These are phyloP conservation scores for Crotalus helleri DNA, from an alignment of 2,113 vertebrate species.

Conservation along the genomic window DNA sequence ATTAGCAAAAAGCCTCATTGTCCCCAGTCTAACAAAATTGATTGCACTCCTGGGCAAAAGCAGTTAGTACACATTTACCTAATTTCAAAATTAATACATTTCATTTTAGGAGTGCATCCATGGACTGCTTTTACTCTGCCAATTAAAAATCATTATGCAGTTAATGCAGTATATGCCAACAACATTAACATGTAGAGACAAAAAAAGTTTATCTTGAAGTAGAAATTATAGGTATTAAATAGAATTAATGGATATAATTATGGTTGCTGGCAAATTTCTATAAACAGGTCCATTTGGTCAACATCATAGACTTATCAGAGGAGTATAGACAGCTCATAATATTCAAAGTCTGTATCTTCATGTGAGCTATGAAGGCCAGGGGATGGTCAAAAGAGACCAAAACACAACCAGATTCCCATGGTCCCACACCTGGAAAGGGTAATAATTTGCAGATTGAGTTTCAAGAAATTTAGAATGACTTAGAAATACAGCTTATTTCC, in stretches of 20 bases:
- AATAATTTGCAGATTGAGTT: background rate
- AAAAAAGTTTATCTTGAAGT: background rate
- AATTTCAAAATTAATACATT: background rate
- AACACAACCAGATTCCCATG: background rate
- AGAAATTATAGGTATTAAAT: background rate
- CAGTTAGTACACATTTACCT: background rate
- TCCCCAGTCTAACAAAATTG: background rate
- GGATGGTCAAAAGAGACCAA: background rate
- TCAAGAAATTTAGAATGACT: background rate
- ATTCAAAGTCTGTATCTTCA: background rate
- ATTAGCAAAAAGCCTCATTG: background rate
- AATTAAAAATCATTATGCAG: background rate
- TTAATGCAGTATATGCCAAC: background rate
- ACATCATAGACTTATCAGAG: background rate
- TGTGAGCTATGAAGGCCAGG: background rate
- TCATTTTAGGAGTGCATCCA: background rate
- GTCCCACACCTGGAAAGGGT: background rate
- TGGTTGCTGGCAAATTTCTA: background rate
- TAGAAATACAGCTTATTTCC: background rate
- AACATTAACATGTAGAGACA: background rate
- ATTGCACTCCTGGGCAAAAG: background rate
- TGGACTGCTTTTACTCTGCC: background rate
- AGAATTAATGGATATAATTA: background rate
- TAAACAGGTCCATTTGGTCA: background rate
- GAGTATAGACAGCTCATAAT: background rate